Percentiles rank a stretch among this genome's conserved stretches.
Evolutionary conservation across 2,888 invertebrate genomes (phyloP).

Genomic region (Nymphalis urticae): DNA sequence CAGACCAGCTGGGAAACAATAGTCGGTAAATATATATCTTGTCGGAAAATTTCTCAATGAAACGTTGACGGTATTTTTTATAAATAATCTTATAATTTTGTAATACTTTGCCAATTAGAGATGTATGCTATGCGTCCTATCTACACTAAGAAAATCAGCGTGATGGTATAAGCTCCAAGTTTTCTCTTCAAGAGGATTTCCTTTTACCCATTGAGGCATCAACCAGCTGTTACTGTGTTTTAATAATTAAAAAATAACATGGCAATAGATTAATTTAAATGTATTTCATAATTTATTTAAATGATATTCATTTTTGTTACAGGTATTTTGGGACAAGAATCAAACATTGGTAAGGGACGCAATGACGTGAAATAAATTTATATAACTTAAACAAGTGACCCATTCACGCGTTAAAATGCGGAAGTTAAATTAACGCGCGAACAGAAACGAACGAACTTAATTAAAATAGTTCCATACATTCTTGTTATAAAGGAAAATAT

Average conservation of each 20-base stretch:
- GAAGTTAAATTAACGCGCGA: background rate
- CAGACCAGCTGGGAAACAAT: conserved; percentile 27
- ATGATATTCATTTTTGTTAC: conserved; percentile 53
- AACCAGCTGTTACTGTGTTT: too few relatives aligned
- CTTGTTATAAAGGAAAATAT: background rate
- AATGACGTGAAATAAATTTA: conserved; percentile 12
- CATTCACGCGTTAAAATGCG: background rate
- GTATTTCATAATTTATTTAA: conserved; percentile 4
- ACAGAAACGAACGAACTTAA: background rate
- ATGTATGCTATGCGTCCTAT: background rate
- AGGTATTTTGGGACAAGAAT: conserved; percentile 73
- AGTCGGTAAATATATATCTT: conserved; percentile 22
- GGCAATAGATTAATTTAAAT: background rate
- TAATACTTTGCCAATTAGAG: background rate
- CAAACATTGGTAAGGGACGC: conserved; percentile 58
- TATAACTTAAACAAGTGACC: background rate
- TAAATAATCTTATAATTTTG: background rate
- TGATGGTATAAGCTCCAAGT: too few relatives aligned
- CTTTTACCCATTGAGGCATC: too few relatives aligned
- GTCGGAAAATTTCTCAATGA: conserved; percentile 24
- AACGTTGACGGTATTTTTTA: conserved; percentile 5
- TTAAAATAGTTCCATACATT: background rate
- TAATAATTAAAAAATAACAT: too few relatives aligned
- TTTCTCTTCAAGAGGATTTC: too few relatives aligned
- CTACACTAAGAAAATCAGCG: too few relatives aligned